Percentiles rank a stretch among this genome's conserved stretches.
These are phyloP conservation scores for Lutraria lutraria DNA, from an alignment of 2,888 invertebrate species.

Conservation along the genomic window DNA sequence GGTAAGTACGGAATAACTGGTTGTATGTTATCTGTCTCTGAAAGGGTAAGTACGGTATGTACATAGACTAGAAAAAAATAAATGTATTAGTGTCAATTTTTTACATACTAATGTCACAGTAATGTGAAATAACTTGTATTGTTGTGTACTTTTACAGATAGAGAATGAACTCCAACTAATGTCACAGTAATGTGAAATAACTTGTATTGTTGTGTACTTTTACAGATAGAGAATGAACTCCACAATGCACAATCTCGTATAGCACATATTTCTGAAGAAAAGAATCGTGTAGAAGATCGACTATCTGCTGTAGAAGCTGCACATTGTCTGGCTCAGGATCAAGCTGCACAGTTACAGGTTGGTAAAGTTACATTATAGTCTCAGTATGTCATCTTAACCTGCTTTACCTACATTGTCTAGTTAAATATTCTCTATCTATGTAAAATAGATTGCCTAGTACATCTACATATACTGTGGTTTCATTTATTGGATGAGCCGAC, in stretches of 20 bases:
- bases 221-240: conserved; percentile 83
- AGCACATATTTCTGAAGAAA: conserved; percentile 80
- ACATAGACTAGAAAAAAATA: too few species aligned
- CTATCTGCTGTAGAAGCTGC: conserved; percentile 82
- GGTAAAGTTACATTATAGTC: background rate
- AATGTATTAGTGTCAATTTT: too few species aligned
- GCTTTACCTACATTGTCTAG: background rate
- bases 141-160: conserved; percentile 73
- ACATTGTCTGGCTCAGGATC: conserved; percentile 81
- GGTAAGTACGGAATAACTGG: conserved; percentile 64
- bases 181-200: too few species aligned
- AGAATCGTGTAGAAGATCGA: conserved; percentile 80
- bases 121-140: too few species aligned
- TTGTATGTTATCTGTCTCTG: too few species aligned
- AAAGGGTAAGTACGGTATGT: too few species aligned
- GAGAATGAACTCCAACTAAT: conserved; percentile 85
- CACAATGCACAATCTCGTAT: conserved; percentile 76
- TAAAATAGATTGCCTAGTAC: too few species aligned
- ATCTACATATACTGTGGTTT: too few species aligned
- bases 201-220: conserved; percentile 13
- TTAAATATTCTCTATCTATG: too few species aligned
- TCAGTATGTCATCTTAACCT: background rate
- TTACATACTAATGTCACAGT: too few species aligned
- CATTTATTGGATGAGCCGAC: too few species aligned
- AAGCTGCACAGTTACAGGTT: conserved; percentile 83